Evolutionary conservation across 2,888 invertebrate genomes (phyloP), one percentile per base, ranked within the genome.

Genomic region (Cerastis rubricosa): DNA sequence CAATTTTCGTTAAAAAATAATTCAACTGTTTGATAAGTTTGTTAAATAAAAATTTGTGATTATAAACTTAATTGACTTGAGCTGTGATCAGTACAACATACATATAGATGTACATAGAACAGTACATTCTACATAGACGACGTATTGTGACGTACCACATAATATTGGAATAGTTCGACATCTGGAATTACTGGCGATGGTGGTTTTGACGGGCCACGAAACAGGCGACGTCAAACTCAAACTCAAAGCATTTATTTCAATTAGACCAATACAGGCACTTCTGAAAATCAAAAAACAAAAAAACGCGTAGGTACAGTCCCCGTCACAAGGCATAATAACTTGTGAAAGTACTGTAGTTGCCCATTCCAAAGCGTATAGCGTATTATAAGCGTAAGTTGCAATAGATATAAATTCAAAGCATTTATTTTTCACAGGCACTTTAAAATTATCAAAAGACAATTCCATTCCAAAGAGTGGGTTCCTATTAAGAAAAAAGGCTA

Each of bases 161-260:
- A 68, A 74, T 82, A 78, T 78, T 82, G 81, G 25, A 82, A 82
- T 82, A 71, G 71, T 82, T 82, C 59, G 78, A 74, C 72, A 57
- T 25, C 43, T 57, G 77, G 40, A 71, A 70, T 77, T 72, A 81
- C 49, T 43, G 2, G 76, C 49, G 47, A 69, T 47, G 5, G 59
- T 22, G 67, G 78, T 64, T 29, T 63, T 59, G 25, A 64, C 11
- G n/a, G 82, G 68, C 78, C 67, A 78, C 1, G 25, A 35, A 51
- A 47, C n/a, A 1, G 14, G 57, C 7, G 25, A 25, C 0, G n/a
- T 54, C 51, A 54, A 9, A 22, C 3, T 35, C 3, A 35, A 35
- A n/a, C 22, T 51, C 22, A n/a, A 9, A 51, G 51, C 11, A 3
- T 51, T 8, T 49, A 0, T 51, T 8, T 49, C n/a, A n/a, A n/a